phyloP scores from a whole-genome alignment of 1,140 invertebrate genomes.

The Pygmarrhopalites habei region DNA sequence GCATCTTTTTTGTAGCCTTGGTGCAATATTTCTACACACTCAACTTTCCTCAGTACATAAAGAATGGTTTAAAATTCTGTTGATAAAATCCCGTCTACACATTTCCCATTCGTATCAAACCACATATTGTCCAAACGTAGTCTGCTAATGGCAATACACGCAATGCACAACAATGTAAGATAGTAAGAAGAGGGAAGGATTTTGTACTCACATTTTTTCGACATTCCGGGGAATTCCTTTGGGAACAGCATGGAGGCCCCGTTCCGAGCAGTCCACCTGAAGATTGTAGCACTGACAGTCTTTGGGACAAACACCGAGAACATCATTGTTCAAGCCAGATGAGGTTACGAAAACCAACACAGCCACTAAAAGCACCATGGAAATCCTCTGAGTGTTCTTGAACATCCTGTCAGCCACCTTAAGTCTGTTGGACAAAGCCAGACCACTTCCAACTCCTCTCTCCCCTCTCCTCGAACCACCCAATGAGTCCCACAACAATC shows the following conservation, averaged over 20 bases:
- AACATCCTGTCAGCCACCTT: constrained; percentile 30
- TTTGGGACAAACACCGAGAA: constrained; percentile 58
- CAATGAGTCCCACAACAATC: constrained; percentile 24
- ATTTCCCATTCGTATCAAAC: no score
- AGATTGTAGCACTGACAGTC: constrained; percentile 68
- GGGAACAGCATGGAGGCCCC: constrained; percentile 69
- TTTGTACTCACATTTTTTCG: constrained; percentile 67
- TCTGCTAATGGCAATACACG: no score
- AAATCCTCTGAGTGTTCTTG: constrained; percentile 35
- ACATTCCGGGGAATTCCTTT: constrained; percentile 63
- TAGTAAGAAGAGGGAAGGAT: background rate
- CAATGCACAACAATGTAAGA: background rate
- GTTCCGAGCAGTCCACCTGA: constrained; percentile 71
- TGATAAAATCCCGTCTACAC: no score
- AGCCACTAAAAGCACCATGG: constrained; percentile 36
- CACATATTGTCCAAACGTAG: no score
- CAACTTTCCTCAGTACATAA: no score
- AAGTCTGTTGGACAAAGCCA: constrained; percentile 13
- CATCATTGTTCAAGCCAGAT: constrained; percentile 35
- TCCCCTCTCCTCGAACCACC: constrained; percentile 7
- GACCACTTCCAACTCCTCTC: no score
- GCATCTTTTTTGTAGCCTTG: no score
- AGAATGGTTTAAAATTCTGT: no score
- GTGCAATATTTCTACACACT: no score
- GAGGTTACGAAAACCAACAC: constrained; percentile 38